Evolutionary conservation across 2,113 vertebrate species (phyloP), one percentile per base, ranked within the genome.

Genomic region (Merops nubicus): DNA sequence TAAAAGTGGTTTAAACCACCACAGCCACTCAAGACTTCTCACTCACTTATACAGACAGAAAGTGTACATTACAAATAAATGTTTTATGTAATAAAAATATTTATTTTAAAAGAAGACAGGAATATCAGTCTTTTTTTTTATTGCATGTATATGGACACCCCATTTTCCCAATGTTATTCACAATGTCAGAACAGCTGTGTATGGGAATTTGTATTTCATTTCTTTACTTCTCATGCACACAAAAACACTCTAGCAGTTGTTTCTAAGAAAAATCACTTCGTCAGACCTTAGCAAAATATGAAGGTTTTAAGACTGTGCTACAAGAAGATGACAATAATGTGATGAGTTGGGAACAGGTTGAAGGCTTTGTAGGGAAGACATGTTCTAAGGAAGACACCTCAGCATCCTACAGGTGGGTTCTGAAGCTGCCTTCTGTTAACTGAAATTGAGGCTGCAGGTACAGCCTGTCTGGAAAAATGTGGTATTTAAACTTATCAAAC

Each of bases 401-500:
- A 68, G 54, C 45, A 90, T 95, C 26, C 45, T 84, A 54, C n/a
- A 31, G 26, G 40, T 20, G 68, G 12, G 80, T 87, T 88, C 43
- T 89, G 70, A 96, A 95, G 79, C n/a, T 82, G 70, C 9, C 33
- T 87, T 74, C 42, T 89, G 45, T 42, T 29, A 86, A 82, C 34
- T 48, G 84, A 91, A 76, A 90, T 75, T 9, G 28, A 93, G 62
- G n/a, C 28, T 60, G 33, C 2, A 3, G 15, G 40, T 14, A 68
- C 1, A 56, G 51, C 15, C 56, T 54, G 9, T 47, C 72, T 89
- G 77, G 16, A 36, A 92, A 94, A 95, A 89, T 48, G 11, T 65
- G 65, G 64, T 76, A 53, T 86, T 93, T 95, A n/a, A 70, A 72
- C 20, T 80, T 70, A 90, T 36, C 56, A 89, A 96, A 69, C n/a